These are phyloP conservation scores for Xanthorhoe designata DNA, from an alignment of 2,888 invertebrate genomes.

Conservation along the genomic window DNA sequence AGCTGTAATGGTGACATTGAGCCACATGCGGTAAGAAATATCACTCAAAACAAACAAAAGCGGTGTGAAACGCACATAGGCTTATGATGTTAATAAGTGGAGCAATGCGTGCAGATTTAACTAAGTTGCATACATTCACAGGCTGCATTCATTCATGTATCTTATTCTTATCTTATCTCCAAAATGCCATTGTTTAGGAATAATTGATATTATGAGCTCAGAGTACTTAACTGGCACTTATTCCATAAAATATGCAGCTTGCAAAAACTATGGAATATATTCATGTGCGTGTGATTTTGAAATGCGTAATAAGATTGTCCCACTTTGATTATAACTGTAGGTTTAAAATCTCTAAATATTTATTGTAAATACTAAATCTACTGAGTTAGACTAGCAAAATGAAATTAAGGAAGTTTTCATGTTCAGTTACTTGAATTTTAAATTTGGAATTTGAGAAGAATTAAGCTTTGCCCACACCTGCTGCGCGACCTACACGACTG, in stretches of 20 bases:
- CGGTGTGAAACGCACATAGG: not conserved
- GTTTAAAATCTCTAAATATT: not conserved
- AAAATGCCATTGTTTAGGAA: constrained; percentile 53
- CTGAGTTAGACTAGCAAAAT: no score
- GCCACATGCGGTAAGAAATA: no score
- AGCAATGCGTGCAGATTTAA: not conserved
- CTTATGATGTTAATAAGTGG: not conserved
- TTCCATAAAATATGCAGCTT: constrained; percentile 28
- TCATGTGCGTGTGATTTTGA: constrained; percentile 18
- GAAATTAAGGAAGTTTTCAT: no score
- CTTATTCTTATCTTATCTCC: constrained; percentile 28
- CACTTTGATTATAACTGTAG: not conserved
- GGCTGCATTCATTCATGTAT: constrained; percentile 22
- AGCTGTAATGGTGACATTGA: no score
- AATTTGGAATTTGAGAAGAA: no score
- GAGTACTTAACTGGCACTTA: constrained; percentile 35
- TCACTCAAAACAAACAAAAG: not conserved
- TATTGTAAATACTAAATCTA: not conserved
- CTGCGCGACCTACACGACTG: no score
- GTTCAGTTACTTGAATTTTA: no score
- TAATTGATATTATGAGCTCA: constrained; percentile 55
- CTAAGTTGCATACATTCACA: constrained; percentile 3
- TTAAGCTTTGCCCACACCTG: no score
- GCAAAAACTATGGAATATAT: constrained; percentile 22
- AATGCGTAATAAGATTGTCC: constrained; percentile 12